phyloP scores from a whole-genome alignment of 2,797 vertebrate genomes.

The Lagorchestes hirsutus region DNA sequence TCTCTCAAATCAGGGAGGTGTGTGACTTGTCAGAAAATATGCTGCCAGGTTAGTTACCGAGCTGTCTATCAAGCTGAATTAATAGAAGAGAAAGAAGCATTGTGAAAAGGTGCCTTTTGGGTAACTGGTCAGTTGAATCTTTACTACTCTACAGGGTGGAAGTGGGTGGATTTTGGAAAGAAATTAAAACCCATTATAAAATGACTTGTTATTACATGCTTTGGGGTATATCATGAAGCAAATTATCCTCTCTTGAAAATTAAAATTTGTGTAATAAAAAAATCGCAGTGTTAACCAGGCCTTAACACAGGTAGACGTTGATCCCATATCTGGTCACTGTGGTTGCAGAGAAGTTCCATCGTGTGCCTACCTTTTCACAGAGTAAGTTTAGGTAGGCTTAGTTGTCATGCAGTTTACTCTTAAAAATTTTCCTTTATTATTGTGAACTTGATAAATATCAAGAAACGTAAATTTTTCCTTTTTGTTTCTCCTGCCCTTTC shows the following conservation, averaged over 20 bases:
- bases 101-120: neutral
- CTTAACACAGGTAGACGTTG: neutral
- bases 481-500: constrained; percentile 54
- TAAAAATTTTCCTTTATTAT: neutral
- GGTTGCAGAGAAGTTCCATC: neutral
- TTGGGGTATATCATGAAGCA: constrained; percentile 30
- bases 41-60: constrained; percentile 44
- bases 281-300: neutral
- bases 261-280: constrained; percentile 35
- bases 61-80: constrained; percentile 47
- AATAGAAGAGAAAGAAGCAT: constrained; percentile 19
- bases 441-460: neutral
- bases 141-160: constrained; percentile 38
- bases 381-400: constrained; percentile 47
- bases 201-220: constrained; percentile 44
- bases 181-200: constrained; percentile 36
- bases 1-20: constrained; percentile 40
- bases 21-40: constrained; percentile 5
- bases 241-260: constrained; percentile 51
- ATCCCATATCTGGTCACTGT: neutral
- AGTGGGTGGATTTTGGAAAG: constrained; percentile 41
- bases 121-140: constrained; percentile 19
- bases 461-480: constrained; percentile 29
- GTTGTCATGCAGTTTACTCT: constrained; percentile 41
- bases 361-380: constrained; percentile 28